These are phyloP conservation scores for Myopa testacea DNA, from an alignment of 2,888 invertebrate species.

Conservation along the genomic window DNA sequence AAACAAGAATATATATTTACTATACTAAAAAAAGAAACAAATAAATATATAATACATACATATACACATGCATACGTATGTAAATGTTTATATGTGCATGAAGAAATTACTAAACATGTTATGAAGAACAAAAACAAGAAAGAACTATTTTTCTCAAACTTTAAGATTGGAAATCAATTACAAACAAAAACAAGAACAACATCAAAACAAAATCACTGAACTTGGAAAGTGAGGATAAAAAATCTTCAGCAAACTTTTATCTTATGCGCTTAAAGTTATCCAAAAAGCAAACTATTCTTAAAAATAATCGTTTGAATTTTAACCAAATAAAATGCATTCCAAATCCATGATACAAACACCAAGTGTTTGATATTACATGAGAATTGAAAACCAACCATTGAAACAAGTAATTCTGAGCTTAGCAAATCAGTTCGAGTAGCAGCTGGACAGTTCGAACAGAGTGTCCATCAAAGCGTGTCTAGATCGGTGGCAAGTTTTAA, in stretches of 20 bases:
- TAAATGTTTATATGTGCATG: constrained; percentile 2
- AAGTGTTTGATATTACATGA: background rate
- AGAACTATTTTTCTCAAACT: constrained; percentile 15
- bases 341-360: background rate
- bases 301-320: background rate
- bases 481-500: background rate
- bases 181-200: background rate
- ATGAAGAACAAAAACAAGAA: background rate
- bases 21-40: constrained; percentile 20
- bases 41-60: constrained; percentile 24
- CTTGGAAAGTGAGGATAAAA: background rate
- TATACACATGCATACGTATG: constrained; percentile 43
- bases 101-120: constrained; percentile 27
- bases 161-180: background rate
- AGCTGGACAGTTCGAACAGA: background rate
- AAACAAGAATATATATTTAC: constrained; percentile 41
- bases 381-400: constrained; percentile 6
- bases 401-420: constrained; percentile 16
- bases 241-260: background rate
- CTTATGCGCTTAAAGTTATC: constrained; percentile 2
- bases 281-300: background rate
- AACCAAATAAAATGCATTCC: constrained; percentile 18
- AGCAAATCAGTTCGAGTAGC: background rate
- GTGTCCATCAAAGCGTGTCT: background rate
- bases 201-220: constrained; percentile 19